Conservation (phyloP, 2,797 vertebrate species). For the Epinephelus awoara region DNA sequence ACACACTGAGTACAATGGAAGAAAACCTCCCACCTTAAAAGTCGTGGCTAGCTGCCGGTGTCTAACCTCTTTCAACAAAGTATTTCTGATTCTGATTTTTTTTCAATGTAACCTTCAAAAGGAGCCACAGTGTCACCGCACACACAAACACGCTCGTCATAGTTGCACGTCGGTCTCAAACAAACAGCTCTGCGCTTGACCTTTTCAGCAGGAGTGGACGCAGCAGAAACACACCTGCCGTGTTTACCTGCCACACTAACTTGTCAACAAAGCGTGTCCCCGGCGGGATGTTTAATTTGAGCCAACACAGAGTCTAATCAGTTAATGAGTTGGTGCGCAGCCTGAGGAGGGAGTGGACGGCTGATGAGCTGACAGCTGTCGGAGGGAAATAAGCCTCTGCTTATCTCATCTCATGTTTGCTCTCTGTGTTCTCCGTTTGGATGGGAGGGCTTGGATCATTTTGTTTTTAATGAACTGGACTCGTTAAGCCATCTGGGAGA, state of each 20-base stretch:
- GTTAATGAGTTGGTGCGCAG: conserved; percentile 53
- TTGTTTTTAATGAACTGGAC: conserved; percentile 81
- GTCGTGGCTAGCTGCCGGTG: too few relatives aligned
- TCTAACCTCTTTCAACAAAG: too few relatives aligned
- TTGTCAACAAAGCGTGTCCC: neutral
- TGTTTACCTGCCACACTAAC: conserved; percentile 38
- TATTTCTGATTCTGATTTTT: too few relatives aligned
- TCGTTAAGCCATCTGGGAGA: conserved; percentile 73
- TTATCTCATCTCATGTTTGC: conserved; percentile 68
- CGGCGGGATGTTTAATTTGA: conserved; percentile 42
- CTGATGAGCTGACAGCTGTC: conserved; percentile 82
- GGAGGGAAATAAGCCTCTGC: conserved; percentile 73
- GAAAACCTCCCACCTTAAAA: too few relatives aligned
- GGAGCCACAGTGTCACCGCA: too few relatives aligned
- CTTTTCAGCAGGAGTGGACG: neutral
- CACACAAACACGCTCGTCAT: too few relatives aligned
- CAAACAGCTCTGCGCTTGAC: conserved; percentile 18
- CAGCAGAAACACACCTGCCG: neutral
- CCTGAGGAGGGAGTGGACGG: conserved; percentile 43
- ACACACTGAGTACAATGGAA: too few relatives aligned
- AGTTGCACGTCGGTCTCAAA: too few relatives aligned
- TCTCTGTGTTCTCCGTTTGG: conserved; percentile 55
- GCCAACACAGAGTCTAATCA: conserved; percentile 54
- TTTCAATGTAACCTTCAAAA: too few relatives aligned
- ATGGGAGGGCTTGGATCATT: conserved; percentile 45